These are phyloP conservation scores for Agonum fuliginosum DNA, from an alignment of 2,888 invertebrate species.

Conservation along the genomic window DNA sequence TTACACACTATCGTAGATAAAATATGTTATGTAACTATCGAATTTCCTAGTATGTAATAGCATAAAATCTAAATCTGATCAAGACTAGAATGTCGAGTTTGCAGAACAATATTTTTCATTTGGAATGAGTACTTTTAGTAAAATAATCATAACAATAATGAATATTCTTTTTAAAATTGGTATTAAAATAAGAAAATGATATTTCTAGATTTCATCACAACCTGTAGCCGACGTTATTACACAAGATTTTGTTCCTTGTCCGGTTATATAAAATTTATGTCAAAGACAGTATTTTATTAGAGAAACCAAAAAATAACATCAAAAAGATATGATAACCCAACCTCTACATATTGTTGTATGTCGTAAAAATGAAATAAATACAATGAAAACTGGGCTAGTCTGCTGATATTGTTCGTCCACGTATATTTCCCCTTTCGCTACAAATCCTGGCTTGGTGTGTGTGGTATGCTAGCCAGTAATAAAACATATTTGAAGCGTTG, in stretches of 20 bases:
- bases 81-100: no score
- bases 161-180: no score
- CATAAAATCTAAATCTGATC: no score
- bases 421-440: slow-evolving; percentile 1
- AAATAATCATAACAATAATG: no score
- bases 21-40: no score
- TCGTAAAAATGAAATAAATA: slow-evolving; percentile 34
- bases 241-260: not conserved
- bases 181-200: not conserved
- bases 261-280: slow-evolving; percentile 9
- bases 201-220: not conserved
- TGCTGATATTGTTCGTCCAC: not conserved
- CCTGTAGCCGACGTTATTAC: slow-evolving; percentile 3
- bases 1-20: no score
- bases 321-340: slow-evolving; percentile 1
- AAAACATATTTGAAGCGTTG: slow-evolving; percentile 44
- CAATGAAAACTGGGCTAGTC: slow-evolving; percentile 16
- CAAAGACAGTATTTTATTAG: slow-evolving; percentile 15
- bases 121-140: no score
- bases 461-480: slow-evolving; percentile 23
- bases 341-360: slow-evolving; percentile 13
- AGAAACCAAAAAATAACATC: slow-evolving; percentile 16
- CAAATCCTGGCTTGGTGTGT: slow-evolving; percentile 15
- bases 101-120: no score
- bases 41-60: no score